phyloP scores from a whole-genome alignment of 2,113 vertebrate species.

The Gavia stellata region DNA sequence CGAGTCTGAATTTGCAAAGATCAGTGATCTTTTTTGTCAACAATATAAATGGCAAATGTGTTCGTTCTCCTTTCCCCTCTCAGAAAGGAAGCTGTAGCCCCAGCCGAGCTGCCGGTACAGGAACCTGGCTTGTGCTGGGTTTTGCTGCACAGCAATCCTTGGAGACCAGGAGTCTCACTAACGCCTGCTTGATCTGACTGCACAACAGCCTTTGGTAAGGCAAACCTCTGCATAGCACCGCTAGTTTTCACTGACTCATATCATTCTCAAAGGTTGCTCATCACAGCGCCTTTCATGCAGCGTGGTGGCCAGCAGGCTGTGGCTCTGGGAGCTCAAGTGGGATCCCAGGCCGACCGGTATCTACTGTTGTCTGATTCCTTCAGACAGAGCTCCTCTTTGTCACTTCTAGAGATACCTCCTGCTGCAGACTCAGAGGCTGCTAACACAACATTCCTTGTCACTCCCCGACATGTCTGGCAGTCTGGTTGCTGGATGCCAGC shows the following conservation, averaged over 20 bases:
- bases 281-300: rapidly evolving
- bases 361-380: not conserved
- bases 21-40: not conserved
- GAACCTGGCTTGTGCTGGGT: not conserved
- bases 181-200: not conserved
- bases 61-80: not conserved
- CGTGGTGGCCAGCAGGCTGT: not conserved
- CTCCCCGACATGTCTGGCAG: not conserved
- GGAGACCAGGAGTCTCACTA: not conserved
- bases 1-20: not conserved
- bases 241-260: not conserved
- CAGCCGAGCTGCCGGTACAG: not conserved
- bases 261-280: not conserved
- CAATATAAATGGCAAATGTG: not conserved
- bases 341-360: not conserved
- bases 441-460: not conserved
- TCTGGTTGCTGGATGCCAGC: not conserved
- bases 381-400: not conserved
- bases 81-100: not conserved
- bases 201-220: not conserved
- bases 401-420: not conserved
- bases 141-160: not conserved
- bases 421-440: not conserved
- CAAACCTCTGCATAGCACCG: not conserved
- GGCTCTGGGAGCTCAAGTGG: not conserved